A percentile compares a stretch with the other conserved stretches of the same genome.
Evolutionary conservation across 2,113 vertebrate genomes (phyloP).

Genomic region (Capra hircus): DNA sequence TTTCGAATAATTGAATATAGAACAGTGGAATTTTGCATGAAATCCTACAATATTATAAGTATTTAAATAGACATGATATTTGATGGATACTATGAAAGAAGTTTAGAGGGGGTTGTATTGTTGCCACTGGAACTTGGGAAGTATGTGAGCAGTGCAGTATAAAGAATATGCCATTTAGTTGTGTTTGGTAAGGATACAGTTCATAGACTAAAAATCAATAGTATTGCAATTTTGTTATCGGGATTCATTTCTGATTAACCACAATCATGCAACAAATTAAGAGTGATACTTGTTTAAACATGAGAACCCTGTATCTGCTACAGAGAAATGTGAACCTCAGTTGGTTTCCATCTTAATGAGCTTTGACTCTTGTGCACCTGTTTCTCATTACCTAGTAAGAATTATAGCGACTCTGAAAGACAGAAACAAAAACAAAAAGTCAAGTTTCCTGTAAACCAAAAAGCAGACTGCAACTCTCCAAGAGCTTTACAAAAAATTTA

Average conservation of each 20-base stretch:
- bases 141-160: neutral
- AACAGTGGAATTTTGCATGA: neutral
- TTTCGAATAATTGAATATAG: neutral
- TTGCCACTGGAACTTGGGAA: slow-evolving; percentile 50
- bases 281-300: slow-evolving; percentile 45
- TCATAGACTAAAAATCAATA: slow-evolving; percentile 65
- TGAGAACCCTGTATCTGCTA: slow-evolving; percentile 37
- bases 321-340: slow-evolving; percentile 18
- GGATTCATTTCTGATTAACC: slow-evolving; percentile 62
- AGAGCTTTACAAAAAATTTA: neutral
- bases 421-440: neutral
- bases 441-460: neutral
- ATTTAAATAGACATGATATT: neutral
- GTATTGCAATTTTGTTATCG: slow-evolving; percentile 45
- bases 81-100: slow-evolving; percentile 1
- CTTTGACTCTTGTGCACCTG: slow-evolving; percentile 59
- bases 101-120: neutral
- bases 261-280: slow-evolving; percentile 60
- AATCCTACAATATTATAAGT: neutral
- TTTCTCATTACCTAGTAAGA: slow-evolving; percentile 56
- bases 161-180: slow-evolving; percentile 4
- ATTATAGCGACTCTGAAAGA: neutral
- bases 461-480: neutral
- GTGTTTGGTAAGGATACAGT: slow-evolving; percentile 31
- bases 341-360: slow-evolving; percentile 64